phyloP scores from a whole-genome alignment of 1,140 invertebrate species.

The Rhyzopertha dominica region DNA sequence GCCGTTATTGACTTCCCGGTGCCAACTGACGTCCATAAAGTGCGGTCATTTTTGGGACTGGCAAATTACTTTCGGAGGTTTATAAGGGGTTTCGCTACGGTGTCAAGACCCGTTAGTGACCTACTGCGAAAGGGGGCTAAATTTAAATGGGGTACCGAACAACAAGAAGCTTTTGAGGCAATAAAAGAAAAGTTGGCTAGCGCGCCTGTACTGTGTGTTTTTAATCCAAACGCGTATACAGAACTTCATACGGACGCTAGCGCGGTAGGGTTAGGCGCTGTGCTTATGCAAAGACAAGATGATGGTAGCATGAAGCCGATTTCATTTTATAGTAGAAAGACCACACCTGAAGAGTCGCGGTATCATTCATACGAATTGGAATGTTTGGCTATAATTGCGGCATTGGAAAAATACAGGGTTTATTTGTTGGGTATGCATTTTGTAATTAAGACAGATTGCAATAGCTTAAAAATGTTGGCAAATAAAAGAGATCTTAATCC shows the following conservation, averaged over 20 bases:
- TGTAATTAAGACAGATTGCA: constrained; percentile 25
- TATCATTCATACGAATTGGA: constrained; percentile 14
- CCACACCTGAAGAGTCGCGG: constrained; percentile 6
- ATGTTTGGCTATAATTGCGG: constrained; percentile 10
- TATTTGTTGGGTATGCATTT: constrained; percentile 17
- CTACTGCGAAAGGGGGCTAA: too few relatives aligned
- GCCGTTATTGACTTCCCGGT: too few relatives aligned
- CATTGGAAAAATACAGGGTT: constrained; percentile 12
- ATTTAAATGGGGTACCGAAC: too few relatives aligned
- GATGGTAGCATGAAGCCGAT: too few relatives aligned
- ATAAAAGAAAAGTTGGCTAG: too few relatives aligned
- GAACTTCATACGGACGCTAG: constrained; percentile 43
- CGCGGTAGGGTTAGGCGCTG: constrained; percentile 35
- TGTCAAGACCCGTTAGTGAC: too few relatives aligned
- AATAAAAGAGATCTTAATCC: constrained; percentile 23
- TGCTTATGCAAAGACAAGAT: constrained; percentile 41
- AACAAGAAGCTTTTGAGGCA: too few relatives aligned
- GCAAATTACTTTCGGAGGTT: too few relatives aligned
- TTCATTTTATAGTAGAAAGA: constrained; percentile 14
- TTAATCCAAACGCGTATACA: constrained; percentile 7
- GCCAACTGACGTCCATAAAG: too few relatives aligned
- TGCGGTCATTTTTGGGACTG: too few relatives aligned
- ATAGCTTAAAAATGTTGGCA: constrained; percentile 21
- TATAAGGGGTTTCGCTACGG: too few relatives aligned
- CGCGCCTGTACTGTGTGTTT: constrained; percentile 7